Percentiles rank a stretch among this genome's conserved stretches.
phyloP scores from a whole-genome alignment of 2,797 vertebrate species.

The Hemibagrus guttatus region DNA sequence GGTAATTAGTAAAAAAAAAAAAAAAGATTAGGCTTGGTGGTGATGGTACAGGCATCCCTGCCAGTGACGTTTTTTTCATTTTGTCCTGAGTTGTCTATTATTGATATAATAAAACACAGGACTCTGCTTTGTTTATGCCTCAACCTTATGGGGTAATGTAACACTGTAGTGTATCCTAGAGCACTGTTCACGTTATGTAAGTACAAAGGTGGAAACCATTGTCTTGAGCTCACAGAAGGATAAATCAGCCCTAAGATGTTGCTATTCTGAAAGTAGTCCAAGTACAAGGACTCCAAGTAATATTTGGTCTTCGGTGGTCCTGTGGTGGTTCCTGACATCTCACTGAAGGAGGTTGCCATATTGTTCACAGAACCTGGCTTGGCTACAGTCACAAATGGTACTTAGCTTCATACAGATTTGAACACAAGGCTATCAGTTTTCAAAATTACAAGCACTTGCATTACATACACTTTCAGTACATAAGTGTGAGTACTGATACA shows the following conservation, averaged over 20 bases:
- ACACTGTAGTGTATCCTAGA: neutral
- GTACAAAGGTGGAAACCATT: neutral
- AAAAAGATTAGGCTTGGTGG: too few species aligned
- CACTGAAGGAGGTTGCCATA: neutral
- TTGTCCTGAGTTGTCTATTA: neutral
- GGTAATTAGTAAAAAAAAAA: too few species aligned
- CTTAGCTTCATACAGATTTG: neutral
- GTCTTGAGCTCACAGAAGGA: slow-evolving; percentile 35
- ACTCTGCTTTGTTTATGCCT: neutral
- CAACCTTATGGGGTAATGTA: neutral
- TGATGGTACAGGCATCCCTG: neutral
- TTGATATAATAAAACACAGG: neutral
- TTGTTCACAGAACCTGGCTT: neutral
- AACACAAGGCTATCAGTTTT: slow-evolving; percentile 1
- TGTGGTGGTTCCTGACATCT: neutral
- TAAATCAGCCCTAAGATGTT: neutral
- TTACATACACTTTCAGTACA: slow-evolving; percentile 23
- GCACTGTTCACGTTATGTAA: neutral
- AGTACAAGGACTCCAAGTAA: neutral
- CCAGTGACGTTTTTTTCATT: neutral
- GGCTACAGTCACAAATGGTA: too few species aligned
- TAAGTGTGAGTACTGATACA: slow-evolving; percentile 37
- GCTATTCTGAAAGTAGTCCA: neutral
- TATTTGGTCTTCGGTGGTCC: neutral
- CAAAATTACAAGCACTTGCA: neutral